These are phyloP conservation scores for Epizoanthus scotinus DNA, from an alignment of 92 coral and sea anemone species.

Conservation along the genomic window DNA sequence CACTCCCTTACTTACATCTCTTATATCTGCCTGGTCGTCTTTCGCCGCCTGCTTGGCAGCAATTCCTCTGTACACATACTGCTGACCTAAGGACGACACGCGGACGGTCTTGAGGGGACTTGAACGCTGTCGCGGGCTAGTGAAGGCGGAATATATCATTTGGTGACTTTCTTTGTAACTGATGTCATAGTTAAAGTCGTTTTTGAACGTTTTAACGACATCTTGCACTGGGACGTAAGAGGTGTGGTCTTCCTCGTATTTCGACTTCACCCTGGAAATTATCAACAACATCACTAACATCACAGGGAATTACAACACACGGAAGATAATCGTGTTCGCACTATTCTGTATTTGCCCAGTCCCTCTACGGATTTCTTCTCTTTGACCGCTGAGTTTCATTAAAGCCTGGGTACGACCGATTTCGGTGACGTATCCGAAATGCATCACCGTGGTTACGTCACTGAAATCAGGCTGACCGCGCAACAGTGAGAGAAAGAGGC, in stretches of 20 bases:
- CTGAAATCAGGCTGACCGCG: too few species aligned
- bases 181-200: constrained; percentile 72
- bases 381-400: too few species aligned
- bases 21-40: constrained; percentile 40
- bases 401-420: too few species aligned
- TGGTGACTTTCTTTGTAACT: constrained; percentile 94
- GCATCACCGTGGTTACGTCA: too few species aligned
- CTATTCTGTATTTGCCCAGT: too few species aligned
- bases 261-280: constrained; percentile 70
- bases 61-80: constrained; percentile 87
- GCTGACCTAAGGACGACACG: constrained; percentile 77
- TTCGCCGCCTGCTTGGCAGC: constrained; percentile 50
- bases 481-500: too few species aligned
- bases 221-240: constrained; percentile 90
- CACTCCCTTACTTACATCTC: constrained; percentile 36
- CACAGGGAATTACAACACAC: neutral
- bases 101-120: constrained; percentile 83
- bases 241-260: constrained; percentile 69
- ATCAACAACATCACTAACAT: neutral
- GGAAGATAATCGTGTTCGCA: too few species aligned
- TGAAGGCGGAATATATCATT: constrained; percentile 82
- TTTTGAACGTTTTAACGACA: constrained; percentile 78
- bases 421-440: too few species aligned
- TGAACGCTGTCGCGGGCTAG: constrained; percentile 73
- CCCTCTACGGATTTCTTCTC: too few species aligned